These are phyloP conservation scores for Sander vitreus DNA, from an alignment of 2,113 vertebrate genomes.

Conservation along the genomic window DNA sequence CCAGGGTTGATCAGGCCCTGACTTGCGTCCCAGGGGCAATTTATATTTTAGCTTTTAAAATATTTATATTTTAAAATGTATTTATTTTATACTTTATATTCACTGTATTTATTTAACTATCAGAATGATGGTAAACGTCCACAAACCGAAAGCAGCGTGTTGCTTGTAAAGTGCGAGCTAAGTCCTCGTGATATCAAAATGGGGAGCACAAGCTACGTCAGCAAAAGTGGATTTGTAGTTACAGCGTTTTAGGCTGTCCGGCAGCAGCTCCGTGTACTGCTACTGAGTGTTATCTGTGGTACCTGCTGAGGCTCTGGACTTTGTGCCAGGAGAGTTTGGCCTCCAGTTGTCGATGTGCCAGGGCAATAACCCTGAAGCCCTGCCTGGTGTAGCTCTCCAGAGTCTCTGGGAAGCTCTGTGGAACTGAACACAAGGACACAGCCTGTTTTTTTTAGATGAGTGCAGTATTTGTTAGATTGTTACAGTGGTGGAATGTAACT, in stretches of 20 bases:
- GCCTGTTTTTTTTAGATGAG: too few relatives aligned
- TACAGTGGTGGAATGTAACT: too few relatives aligned
- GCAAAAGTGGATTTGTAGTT: neutral
- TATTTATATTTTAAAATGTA: too few relatives aligned
- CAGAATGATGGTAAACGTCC: neutral
- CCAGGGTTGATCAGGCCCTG: too few relatives aligned
- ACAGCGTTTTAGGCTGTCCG: neutral
- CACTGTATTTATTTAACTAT: neutral
- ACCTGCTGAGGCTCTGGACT: constrained; percentile 95
- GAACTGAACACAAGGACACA: constrained; percentile 84
- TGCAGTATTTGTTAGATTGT: neutral
- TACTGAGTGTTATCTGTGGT: constrained; percentile 27
- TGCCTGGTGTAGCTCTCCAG: constrained; percentile 94
- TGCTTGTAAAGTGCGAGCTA: neutral
- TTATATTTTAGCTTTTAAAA: too few relatives aligned
- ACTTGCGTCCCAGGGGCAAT: too few relatives aligned
- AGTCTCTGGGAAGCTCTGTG: constrained; percentile 89
- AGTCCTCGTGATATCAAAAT: neutral
- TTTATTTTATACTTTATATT: too few relatives aligned
- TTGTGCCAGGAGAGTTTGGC: constrained; percentile 96
- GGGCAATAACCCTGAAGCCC: constrained; percentile 96
- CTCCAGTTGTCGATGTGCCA: constrained; percentile 94
- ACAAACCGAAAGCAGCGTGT: neutral
- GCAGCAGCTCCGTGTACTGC: neutral
- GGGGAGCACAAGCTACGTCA: neutral